Evolutionary conservation across 2,888 invertebrate species (phyloP), one percentile per base, ranked within the genome.

Genomic region (Drosophila sordidapex): DNA sequence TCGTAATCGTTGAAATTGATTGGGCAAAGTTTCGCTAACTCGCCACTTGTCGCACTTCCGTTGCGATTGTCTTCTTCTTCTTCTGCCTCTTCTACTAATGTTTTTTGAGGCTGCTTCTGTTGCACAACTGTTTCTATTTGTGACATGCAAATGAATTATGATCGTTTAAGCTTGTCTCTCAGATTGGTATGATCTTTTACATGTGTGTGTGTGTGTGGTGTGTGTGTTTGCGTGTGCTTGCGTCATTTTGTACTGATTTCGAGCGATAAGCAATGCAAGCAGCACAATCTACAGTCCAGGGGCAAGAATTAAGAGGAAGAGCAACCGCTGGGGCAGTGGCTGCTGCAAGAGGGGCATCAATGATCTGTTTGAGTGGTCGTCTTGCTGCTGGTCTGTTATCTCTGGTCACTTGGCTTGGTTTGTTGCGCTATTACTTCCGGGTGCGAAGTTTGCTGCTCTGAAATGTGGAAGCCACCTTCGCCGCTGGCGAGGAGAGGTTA

Each of bases 361-460:
- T 61, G 70, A 62, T 75, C 52, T 59, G 56, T 57, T 53, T 64
- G 36, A 43, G 33, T 59, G 57, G 29, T 58, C 33, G 52, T 46
- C 21, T 62, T 40, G 7, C 81, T 69, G 79, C 68, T 63, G 83
- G 64, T 56, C 72, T 72, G 65, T 77, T 81, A 85, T 46, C 46
- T 68, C 76, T 66, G 63, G n/a, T 7, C 46, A 21, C 13, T 46
- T 33, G 33, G 33, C 51, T 49, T 31, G 38, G 58, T 36, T 70
- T 51, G 67, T 67, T 68, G 82, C 43, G 80, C 63, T 79, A 80
- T 75, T 80, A 35, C 76, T 82, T 80, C 79, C 79, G 79, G 79
- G 79, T 78, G 78, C 58, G n/a, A 11, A 58, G n/a, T 15, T 18
- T 29, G 36, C 43, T 25, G 49, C 4, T 43, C 33, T 21, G 49